Evolutionary conservation across 1,140 invertebrate species (phyloP), one percentile per base, ranked within the genome.

Genomic region (Hycleus phaleratus): DNA sequence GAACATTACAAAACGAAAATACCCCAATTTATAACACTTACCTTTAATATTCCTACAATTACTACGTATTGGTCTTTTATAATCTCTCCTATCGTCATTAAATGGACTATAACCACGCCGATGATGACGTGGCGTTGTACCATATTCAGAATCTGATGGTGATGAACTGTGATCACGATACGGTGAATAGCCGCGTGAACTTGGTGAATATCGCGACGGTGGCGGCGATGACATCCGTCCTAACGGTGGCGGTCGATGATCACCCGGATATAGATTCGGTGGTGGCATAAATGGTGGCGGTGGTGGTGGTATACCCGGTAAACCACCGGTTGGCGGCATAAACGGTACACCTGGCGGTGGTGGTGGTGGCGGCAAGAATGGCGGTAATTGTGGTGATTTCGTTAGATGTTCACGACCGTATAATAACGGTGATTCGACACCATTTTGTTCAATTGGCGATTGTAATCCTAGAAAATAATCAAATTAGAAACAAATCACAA

Each of bases 171-270:
- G 32, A 32, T 32, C 63, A 25, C 68, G 58, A 61, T 72, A 72
- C 9, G 69, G 68, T 9, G 70, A 72, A 62, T 70, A 73, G 9
- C 62, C 63, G 7, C 67, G 62, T 3, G 67, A 66, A 56, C 68
- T 68, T 0, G 71, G 71, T 3, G 67, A 67, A 56, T 70, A 74
- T 26, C 71, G 61, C 8, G 66, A 64, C 4, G 68, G 82, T 32
- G 68, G 82, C 7, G 83, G 82, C 3, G 83, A 85, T 4, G 83
- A 82, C 68, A 85, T 74, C 49, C 83, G 74, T 4, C 82, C 83
- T 24, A 85, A 62, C 8, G 83, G 82, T 26, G 83, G 79, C 11
- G 82, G 82, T 47, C 83, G 72, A 59, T 81, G 79, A 49, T 81
- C 78, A 8, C 78, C 78, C 12, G 81, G 80, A 59, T 76, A 80